These are phyloP conservation scores for Argynnis bischoffii DNA, from an alignment of 2,888 invertebrate genomes.

Conservation along the genomic window DNA sequence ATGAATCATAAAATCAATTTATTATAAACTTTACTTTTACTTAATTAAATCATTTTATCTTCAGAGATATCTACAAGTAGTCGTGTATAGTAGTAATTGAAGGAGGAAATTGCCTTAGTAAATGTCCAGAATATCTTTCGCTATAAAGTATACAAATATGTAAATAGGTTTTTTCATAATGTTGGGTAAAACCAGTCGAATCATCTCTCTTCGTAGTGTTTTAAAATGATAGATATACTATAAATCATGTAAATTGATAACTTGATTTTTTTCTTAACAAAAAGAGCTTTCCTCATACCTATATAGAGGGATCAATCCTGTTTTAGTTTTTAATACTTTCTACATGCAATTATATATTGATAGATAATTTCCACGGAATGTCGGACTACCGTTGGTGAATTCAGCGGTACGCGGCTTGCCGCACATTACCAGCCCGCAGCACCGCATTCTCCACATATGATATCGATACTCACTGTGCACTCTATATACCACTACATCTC, in stretches of 20 bases:
- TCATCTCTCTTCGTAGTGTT: no score
- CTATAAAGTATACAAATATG: no score
- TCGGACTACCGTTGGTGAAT: constrained; percentile 40
- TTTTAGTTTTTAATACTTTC: constrained; percentile 4
- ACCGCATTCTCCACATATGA: constrained; percentile 49
- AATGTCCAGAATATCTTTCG: no score
- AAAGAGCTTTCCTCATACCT: no score
- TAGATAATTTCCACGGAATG: constrained; percentile 37
- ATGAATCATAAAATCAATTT: constrained; percentile 2
- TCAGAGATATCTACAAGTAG: background rate
- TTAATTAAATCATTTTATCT: constrained; percentile 5
- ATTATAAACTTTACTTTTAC: constrained; percentile 5
- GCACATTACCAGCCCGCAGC: constrained; percentile 50
- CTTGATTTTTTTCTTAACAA: no score
- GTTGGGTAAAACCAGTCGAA: no score
- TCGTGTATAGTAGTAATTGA: constrained; percentile 1
- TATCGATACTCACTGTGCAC: constrained; percentile 41
- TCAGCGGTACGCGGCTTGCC: constrained; percentile 47
- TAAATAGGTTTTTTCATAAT: no score
- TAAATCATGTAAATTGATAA: no score
- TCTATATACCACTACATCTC: constrained; percentile 8
- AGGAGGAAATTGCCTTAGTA: constrained; percentile 5
- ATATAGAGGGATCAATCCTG: no score
- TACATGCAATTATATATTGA: constrained; percentile 2
- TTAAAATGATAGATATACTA: no score